Evolutionary conservation across 1,140 invertebrate genomes (phyloP).

Genomic region (Acromyrmex heyeri): DNA sequence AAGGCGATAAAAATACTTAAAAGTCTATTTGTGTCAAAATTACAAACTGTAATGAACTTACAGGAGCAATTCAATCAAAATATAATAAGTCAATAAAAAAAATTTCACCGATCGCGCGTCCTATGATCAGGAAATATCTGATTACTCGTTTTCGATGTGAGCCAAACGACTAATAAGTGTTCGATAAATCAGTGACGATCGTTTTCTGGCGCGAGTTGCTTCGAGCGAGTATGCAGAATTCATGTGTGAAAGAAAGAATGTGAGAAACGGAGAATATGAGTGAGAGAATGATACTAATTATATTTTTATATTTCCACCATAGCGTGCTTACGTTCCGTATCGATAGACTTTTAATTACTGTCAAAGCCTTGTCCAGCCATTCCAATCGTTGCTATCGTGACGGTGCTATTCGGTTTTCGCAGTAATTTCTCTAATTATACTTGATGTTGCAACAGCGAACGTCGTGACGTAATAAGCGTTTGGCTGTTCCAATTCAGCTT

Average conservation of each 20-base stretch:
- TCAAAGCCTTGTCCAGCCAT: background rate
- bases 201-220: slow-evolving; percentile 42
- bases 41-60: background rate
- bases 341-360: slow-evolving; percentile 44
- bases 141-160: slow-evolving; percentile 1
- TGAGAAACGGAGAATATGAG: slow-evolving; percentile 1
- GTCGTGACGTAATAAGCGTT: slow-evolving; percentile 24
- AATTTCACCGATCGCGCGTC: slow-evolving; percentile 43
- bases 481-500: background rate
- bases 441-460: slow-evolving; percentile 3
- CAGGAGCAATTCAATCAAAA: slow-evolving; percentile 51
- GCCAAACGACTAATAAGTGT: slow-evolving; percentile 22
- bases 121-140: slow-evolving; percentile 15
- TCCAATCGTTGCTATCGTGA: background rate
- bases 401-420: slow-evolving; percentile 10
- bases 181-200: slow-evolving; percentile 15
- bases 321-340: slow-evolving; percentile 48
- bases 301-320: slow-evolving; percentile 70
- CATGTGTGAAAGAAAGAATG: background rate
- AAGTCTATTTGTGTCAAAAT: slow-evolving; percentile 3
- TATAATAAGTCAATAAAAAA: background rate
- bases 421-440: slow-evolving; percentile 35
- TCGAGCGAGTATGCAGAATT: background rate
- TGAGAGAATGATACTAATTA: slow-evolving; percentile 19
- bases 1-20: background rate